Base-by-base conservation (phyloP, 92 coral and sea anemone genomes). In the Palythoa grandiflora region DNA sequence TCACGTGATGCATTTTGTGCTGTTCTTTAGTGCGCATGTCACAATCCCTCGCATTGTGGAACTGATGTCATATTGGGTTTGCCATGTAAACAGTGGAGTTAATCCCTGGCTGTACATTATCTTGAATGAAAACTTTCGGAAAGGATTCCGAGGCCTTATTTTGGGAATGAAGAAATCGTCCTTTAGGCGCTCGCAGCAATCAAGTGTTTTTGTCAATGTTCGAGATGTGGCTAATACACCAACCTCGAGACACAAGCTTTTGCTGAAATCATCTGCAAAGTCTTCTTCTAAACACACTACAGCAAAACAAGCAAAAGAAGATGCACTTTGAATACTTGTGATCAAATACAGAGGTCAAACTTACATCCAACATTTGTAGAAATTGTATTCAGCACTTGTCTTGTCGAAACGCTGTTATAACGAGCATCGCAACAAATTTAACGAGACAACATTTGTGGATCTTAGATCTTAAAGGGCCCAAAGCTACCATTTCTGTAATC, bases 41-140 rank as follows among this genome's bases (percentile, higher is more conserved):
- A 65, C 87, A 10, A 74, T 93, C 10, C 93, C 90, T 12, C 83
- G 79, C 11, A 48, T 78, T 50, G 53, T 94, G 19, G 38, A 37
- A 68, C 70, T 89, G n/a, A 38, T 92, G 87, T 80, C 89, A 0
- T 94, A 86, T 54, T 94, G 98, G 98, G 77, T 87, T 21, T 94
- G 95, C 36, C 98, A 94, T 70, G 83, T 93, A 3, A 92, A 94
- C 88, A 94, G 95, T 55, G 95, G 95, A 35, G 71, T 93, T 16
- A 90, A 92, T 9, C 98, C 98, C 13, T 93, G 92, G 85, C 71
- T 94, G 10, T 93, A 93, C 74, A 65, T 94, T 71, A n/a, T 86
- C 11, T 71, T 94, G 88, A 90, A 94, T 73, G 94, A 94, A 20
- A 94, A 94, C 73, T 94, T 93, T 61, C 90, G 96, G 12, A 89